These are phyloP conservation scores for Malacosoma neustria DNA, from an alignment of 2,888 invertebrate genomes.

Conservation along the genomic window DNA sequence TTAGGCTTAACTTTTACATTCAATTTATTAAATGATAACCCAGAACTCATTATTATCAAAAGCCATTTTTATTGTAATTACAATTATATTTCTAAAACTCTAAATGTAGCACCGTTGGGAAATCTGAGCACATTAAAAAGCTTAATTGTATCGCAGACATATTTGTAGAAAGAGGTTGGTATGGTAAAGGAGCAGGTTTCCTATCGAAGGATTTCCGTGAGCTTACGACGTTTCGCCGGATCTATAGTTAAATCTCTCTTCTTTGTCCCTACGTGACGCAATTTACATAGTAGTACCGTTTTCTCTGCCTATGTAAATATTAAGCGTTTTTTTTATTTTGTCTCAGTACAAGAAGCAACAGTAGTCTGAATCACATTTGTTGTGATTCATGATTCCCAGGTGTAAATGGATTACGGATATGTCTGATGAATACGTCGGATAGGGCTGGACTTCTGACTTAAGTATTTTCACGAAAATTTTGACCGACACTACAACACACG, in stretches of 20 bases:
- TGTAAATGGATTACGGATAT: too few relatives aligned
- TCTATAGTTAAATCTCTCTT: slow-evolving; percentile 51
- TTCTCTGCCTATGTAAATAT: slow-evolving; percentile 40
- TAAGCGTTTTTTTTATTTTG: slow-evolving; percentile 37
- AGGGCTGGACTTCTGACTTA: too few relatives aligned
- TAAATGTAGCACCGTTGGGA: background rate
- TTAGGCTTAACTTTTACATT: too few relatives aligned
- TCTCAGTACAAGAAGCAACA: slow-evolving; percentile 38
- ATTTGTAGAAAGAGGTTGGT: slow-evolving; percentile 29
- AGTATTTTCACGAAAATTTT: too few relatives aligned
- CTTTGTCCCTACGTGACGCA: slow-evolving; percentile 49
- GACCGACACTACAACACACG: too few relatives aligned
- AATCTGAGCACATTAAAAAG: background rate
- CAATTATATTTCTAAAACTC: background rate
- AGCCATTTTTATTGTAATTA: too few relatives aligned
- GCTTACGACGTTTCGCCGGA: slow-evolving; percentile 42
- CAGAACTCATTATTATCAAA: too few relatives aligned
- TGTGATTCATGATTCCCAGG: slow-evolving; percentile 58
- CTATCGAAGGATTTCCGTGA: slow-evolving; percentile 40
- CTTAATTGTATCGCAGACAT: slow-evolving; percentile 14
- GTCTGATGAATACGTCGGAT: too few relatives aligned
- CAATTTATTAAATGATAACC: too few relatives aligned
- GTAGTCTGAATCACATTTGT: slow-evolving; percentile 49
- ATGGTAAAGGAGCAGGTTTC: slow-evolving; percentile 18
- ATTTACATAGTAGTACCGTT: slow-evolving; percentile 53